Conservation (phyloP, 2,113 vertebrate species). For the Centropus unirufus region DNA sequence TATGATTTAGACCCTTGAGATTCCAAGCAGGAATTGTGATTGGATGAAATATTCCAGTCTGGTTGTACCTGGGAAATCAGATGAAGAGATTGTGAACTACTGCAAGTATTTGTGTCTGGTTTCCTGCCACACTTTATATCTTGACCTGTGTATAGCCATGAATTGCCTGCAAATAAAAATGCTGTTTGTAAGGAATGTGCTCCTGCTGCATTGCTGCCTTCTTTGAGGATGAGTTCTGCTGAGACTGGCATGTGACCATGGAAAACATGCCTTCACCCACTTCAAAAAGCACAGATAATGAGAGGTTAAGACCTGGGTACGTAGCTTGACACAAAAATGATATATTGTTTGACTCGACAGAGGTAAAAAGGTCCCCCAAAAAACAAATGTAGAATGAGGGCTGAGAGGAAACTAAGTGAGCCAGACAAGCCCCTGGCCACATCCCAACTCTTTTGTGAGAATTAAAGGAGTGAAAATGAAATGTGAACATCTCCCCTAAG, state of each 20-base stretch:
- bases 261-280: neutral
- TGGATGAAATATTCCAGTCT: neutral
- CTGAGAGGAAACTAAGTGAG: neutral
- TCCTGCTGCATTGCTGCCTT: neutral
- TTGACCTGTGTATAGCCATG: neutral
- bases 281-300: neutral
- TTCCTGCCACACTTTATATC: neutral
- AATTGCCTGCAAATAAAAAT: neutral
- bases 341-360: neutral
- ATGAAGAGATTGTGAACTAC: neutral
- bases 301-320: neutral
- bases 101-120: neutral
- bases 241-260: neutral
- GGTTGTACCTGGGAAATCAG: neutral
- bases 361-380: neutral
- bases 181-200: neutral
- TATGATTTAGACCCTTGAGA: neutral
- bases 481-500: fast-evolving
- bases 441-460: neutral
- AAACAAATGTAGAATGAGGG: neutral
- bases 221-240: neutral
- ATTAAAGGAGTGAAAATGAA: neutral
- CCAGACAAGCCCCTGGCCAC: neutral
- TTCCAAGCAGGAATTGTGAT: neutral
- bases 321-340: neutral